Evolutionary conservation across 2,888 invertebrate genomes (phyloP).

Genomic region (Cryptus armator): DNA sequence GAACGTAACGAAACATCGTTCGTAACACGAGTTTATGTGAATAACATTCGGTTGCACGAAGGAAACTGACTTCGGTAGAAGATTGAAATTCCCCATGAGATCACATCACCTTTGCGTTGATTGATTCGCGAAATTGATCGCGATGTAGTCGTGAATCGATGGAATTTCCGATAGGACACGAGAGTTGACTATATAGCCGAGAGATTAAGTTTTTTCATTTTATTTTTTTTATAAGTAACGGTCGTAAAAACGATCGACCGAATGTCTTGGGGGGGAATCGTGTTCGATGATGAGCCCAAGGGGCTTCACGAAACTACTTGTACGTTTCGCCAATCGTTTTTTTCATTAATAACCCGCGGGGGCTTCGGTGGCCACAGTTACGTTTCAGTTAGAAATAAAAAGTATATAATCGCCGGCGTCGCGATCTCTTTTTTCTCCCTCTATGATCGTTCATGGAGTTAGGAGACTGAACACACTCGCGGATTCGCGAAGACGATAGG

Average conservation of each 20-base stretch:
- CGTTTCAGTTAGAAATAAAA: slow-evolving; percentile 76
- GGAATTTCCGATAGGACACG: slow-evolving; percentile 14
- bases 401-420: slow-evolving; percentile 13
- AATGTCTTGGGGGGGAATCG: slow-evolving; percentile 22
- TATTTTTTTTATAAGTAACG: slow-evolving; percentile 23
- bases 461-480: slow-evolving; percentile 18
- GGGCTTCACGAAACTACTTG: slow-evolving; percentile 9
- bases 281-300: neutral
- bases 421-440: slow-evolving; percentile 43
- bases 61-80: neutral
- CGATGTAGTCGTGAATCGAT: slow-evolving; percentile 5
- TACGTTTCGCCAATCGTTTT: slow-evolving; percentile 18
- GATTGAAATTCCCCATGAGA: neutral
- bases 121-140: slow-evolving; percentile 6
- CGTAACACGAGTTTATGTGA: slow-evolving; percentile 58
- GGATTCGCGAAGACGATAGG: neutral
- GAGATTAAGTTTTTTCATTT: neutral
- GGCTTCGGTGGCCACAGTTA: slow-evolving; percentile 48
- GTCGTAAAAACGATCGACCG: slow-evolving; percentile 52
- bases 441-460: slow-evolving; percentile 48
- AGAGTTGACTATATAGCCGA: neutral
- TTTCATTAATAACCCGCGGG: slow-evolving; percentile 49
- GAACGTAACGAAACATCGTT: slow-evolving; percentile 52
- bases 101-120: neutral
- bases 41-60: neutral